These are phyloP conservation scores for Podarcis lilfordi DNA, from an alignment of 2,797 vertebrate species.

Conservation along the genomic window DNA sequence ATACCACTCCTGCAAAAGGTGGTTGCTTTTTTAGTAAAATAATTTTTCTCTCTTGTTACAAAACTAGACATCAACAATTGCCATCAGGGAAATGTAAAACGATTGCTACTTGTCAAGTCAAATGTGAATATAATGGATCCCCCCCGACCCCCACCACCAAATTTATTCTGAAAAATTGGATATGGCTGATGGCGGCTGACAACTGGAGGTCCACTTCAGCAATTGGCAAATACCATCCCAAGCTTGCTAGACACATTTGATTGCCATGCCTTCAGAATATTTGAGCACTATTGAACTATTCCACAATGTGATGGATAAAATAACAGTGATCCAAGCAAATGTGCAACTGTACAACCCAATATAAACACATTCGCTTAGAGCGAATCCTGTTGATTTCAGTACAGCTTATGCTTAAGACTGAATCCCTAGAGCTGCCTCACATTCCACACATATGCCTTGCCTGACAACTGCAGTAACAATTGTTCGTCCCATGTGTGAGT, in stretches of 20 bases:
- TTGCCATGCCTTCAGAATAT: not conserved
- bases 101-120: conserved; percentile 28
- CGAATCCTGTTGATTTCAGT: not conserved
- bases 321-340: not conserved
- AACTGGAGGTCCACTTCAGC: conserved; percentile 16
- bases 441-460: not conserved
- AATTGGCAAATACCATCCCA: conserved; percentile 13
- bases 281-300: not conserved
- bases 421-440: not conserved
- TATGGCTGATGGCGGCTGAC: conserved; percentile 17
- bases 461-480: not conserved
- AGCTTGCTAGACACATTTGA: not conserved
- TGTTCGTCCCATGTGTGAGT: not conserved
- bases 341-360: not conserved
- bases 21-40: not conserved
- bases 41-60: conserved; percentile 9
- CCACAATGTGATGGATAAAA: not conserved
- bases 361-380: not conserved
- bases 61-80: conserved; percentile 2
- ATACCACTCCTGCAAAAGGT: not conserved
- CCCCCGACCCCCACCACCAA: not conserved
- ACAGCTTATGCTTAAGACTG: not conserved
- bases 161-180: conserved; percentile 10
- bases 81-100: conserved; percentile 25
- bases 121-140: conserved; percentile 25